Conservation (phyloP, 2,888 invertebrate genomes). For the Acanthacorydalis orientalis region DNA sequence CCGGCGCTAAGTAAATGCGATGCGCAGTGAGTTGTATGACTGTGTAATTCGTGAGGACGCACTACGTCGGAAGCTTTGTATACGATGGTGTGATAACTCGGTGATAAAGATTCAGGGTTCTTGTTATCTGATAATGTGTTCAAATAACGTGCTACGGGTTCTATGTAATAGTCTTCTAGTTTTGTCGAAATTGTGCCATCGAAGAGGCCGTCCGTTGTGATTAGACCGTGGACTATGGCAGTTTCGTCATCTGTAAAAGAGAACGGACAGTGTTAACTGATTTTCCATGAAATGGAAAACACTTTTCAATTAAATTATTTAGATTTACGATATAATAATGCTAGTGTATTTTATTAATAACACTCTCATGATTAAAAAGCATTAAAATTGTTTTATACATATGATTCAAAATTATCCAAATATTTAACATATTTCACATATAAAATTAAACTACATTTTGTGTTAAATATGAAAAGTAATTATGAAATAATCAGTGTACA, state of each 20-base stretch:
- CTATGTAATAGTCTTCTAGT: slow-evolving; percentile 69
- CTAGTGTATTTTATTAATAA: too few species aligned
- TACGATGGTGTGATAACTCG: slow-evolving; percentile 62
- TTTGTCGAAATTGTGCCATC: slow-evolving; percentile 73
- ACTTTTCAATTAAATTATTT: too few species aligned
- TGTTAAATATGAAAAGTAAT: too few species aligned
- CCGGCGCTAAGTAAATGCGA: background rate
- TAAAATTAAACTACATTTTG: too few species aligned
- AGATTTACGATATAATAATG: too few species aligned
- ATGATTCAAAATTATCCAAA: too few species aligned
- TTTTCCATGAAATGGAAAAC: too few species aligned
- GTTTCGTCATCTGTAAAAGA: slow-evolving; percentile 58
- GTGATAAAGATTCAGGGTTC: slow-evolving; percentile 31
- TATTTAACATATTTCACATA: too few species aligned
- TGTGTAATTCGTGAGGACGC: slow-evolving; percentile 19
- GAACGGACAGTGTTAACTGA: too few species aligned
- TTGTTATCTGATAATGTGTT: slow-evolving; percentile 26
- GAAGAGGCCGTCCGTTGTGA: slow-evolving; percentile 74
- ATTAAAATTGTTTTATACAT: too few species aligned
- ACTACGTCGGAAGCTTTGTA: slow-evolving; percentile 67
- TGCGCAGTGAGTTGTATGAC: background rate
- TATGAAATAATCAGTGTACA: too few species aligned
- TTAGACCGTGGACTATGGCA: slow-evolving; percentile 67
- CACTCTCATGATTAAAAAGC: too few species aligned
- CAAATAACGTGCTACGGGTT: slow-evolving; percentile 54